Percentiles rank a stretch among this genome's conserved stretches.
These are phyloP conservation scores for Folsomia candida DNA, from an alignment of 2,888 invertebrate species.

Conservation along the genomic window DNA sequence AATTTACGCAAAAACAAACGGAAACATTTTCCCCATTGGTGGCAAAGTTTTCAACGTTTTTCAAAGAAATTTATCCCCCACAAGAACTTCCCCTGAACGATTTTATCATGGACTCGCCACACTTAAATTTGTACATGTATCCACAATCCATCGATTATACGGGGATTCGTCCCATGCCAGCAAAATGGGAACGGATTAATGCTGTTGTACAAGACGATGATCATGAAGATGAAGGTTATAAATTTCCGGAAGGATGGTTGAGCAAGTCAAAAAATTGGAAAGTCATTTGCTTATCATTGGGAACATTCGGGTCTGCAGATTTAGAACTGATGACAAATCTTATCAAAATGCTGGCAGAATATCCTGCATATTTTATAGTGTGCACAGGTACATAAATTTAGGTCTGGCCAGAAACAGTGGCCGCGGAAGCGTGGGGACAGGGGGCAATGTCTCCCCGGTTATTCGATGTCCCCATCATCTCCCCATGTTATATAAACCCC, in stretches of 20 bases:
- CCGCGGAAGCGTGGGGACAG: no score
- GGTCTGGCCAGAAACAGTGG: neutral
- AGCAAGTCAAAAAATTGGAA: neutral
- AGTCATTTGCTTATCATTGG: slow-evolving; percentile 9
- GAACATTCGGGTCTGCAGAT: slow-evolving; percentile 11
- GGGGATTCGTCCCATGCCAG: neutral
- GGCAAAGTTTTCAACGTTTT: slow-evolving; percentile 11
- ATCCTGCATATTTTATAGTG: slow-evolving; percentile 2
- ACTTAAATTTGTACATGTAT: slow-evolving; percentile 15
- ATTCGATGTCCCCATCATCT: no score
- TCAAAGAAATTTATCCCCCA: neutral
- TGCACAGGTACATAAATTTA: slow-evolving; percentile 2
- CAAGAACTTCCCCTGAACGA: neutral
- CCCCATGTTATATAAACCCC: no score
- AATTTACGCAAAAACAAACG: neutral
- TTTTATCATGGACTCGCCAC: slow-evolving; percentile 12
- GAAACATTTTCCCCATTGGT: slow-evolving; percentile 2
- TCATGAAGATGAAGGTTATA: neutral
- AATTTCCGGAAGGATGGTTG: neutral
- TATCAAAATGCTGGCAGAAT: neutral
- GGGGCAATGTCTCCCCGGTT: no score
- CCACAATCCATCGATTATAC: slow-evolving; percentile 11
- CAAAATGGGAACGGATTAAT: slow-evolving; percentile 7
- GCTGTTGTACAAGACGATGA: neutral
- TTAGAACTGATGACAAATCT: slow-evolving; percentile 12